phyloP scores from a whole-genome alignment of 2,113 vertebrate genomes.

The Stegostoma tigrinum region DNA sequence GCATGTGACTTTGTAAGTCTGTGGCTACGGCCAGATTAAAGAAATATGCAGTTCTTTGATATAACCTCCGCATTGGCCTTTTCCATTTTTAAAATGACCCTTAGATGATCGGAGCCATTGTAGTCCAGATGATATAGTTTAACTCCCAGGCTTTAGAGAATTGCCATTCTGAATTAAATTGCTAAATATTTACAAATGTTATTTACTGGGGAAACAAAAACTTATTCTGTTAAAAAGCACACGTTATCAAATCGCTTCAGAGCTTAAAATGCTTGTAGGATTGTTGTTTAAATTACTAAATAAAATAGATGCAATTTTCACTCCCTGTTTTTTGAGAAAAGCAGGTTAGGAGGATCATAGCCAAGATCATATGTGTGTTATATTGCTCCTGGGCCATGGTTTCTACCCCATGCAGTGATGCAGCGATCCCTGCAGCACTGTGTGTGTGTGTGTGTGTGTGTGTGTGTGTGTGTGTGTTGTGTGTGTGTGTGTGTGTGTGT shows the following conservation, averaged over 20 bases:
- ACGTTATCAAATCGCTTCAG: slow-evolving; percentile 17
- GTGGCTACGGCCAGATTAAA: slow-evolving; percentile 35
- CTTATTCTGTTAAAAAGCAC: not conserved
- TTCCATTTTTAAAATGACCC: slow-evolving; percentile 36
- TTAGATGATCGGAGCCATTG: slow-evolving; percentile 7
- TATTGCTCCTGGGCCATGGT: not conserved
- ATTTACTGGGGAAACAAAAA: slow-evolving; percentile 27
- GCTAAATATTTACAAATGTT: slow-evolving; percentile 38
- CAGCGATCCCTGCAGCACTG: not conserved
- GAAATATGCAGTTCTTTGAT: slow-evolving; percentile 33
- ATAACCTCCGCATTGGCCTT: slow-evolving; percentile 34
- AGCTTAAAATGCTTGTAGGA: not conserved
- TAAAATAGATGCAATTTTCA: not conserved
- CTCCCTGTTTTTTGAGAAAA: not conserved
- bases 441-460: not conserved
- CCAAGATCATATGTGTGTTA: not conserved
- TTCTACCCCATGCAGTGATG: not conserved
- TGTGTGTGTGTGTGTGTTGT: not conserved
- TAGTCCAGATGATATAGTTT: slow-evolving; percentile 37
- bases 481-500: not conserved
- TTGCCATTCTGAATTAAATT: slow-evolving; percentile 31
- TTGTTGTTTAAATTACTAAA: not conserved
- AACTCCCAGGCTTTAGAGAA: slow-evolving; percentile 27
- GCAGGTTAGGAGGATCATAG: not conserved
- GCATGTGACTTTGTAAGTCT: slow-evolving; percentile 33